A percentile compares a stretch with the other conserved stretches of the same genome.
Conservation (phyloP, 2,113 vertebrate species). For the Nycticebus coucang region DNA sequence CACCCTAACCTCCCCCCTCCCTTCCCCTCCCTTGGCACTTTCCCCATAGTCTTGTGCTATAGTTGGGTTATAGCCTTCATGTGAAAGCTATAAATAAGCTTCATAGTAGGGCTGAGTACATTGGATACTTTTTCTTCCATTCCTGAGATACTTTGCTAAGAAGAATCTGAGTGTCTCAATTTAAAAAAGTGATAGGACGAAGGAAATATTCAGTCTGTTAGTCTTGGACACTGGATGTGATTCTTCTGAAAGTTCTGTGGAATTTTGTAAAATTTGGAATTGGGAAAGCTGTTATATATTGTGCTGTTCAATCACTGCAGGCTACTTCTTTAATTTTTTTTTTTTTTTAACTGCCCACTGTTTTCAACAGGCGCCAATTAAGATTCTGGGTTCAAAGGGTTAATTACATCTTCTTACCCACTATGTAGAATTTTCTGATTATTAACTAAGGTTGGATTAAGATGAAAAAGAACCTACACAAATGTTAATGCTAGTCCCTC, state of each 20-base stretch:
- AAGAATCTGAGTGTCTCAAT: slow-evolving; percentile 59
- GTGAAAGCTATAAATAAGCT: too few species aligned
- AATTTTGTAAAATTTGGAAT: slow-evolving; percentile 76
- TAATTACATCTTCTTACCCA: slow-evolving; percentile 94
- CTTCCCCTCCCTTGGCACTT: too few species aligned
- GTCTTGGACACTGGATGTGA: slow-evolving; percentile 78
- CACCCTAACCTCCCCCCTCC: too few species aligned
- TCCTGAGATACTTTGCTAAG: too few species aligned
- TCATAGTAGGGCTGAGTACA: too few species aligned
- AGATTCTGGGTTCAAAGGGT: slow-evolving; percentile 90
- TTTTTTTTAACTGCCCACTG: slow-evolving; percentile 84
- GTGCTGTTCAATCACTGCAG: slow-evolving; percentile 85
- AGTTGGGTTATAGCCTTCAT: too few species aligned
- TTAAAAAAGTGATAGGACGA: slow-evolving; percentile 59
- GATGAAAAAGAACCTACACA: slow-evolving; percentile 87
- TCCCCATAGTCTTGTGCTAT: too few species aligned
- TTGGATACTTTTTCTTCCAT: too few species aligned
- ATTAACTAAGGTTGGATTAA: slow-evolving; percentile 89
- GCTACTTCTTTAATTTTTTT: slow-evolving; percentile 81
- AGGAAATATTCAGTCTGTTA: slow-evolving; percentile 47
- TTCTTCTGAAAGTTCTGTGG: slow-evolving; percentile 81
- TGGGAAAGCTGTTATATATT: slow-evolving; percentile 82
- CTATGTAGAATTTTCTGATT: slow-evolving; percentile 90
- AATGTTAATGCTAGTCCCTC: slow-evolving; percentile 87
- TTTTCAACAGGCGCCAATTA: slow-evolving; percentile 91